These are phyloP conservation scores for Rhaphigaster nebulosa DNA, from an alignment of 2,888 invertebrate genomes.

Conservation along the genomic window DNA sequence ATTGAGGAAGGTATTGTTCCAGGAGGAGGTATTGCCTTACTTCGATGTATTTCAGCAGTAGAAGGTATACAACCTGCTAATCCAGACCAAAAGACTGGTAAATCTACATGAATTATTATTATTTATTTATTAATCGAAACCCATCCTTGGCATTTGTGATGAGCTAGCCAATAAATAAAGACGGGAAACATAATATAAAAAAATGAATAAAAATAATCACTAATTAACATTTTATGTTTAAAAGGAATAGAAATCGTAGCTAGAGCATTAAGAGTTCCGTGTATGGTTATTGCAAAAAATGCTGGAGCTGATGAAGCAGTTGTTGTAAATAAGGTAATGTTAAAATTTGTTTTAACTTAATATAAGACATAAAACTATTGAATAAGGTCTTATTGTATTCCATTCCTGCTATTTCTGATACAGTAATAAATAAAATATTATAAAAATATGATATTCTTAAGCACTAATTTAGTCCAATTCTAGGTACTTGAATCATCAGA, in stretches of 20 bases:
- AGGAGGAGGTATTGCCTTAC: constrained; percentile 92
- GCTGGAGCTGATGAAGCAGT: constrained; percentile 93
- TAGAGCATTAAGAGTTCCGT: constrained; percentile 89
- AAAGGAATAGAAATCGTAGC: constrained; percentile 78
- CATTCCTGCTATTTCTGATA: background rate
- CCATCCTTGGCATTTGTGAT: background rate
- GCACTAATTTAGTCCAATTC: background rate
- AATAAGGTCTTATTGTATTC: background rate
- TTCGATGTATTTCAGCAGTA: constrained; percentile 84
- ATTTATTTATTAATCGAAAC: background rate
- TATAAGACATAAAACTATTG: background rate
- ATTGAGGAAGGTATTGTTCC: constrained; percentile 97
- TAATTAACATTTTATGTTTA: constrained; percentile 51
- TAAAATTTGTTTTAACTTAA: too few relatives aligned
- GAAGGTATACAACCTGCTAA: constrained; percentile 78
- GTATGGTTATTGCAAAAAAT: constrained; percentile 90
- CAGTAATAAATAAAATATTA: background rate
- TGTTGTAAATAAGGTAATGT: constrained; percentile 89
- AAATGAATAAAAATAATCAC: background rate
- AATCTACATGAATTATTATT: background rate
- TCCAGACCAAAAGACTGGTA: constrained; percentile 82
- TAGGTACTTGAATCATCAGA: constrained; percentile 75
- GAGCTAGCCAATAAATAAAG: background rate
- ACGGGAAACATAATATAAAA: background rate
- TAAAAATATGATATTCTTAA: background rate